A percentile compares a stretch with the other conserved stretches of the same genome.
Evolutionary conservation across 2,888 invertebrate genomes (phyloP).

Genomic region (Furcula furcula): DNA sequence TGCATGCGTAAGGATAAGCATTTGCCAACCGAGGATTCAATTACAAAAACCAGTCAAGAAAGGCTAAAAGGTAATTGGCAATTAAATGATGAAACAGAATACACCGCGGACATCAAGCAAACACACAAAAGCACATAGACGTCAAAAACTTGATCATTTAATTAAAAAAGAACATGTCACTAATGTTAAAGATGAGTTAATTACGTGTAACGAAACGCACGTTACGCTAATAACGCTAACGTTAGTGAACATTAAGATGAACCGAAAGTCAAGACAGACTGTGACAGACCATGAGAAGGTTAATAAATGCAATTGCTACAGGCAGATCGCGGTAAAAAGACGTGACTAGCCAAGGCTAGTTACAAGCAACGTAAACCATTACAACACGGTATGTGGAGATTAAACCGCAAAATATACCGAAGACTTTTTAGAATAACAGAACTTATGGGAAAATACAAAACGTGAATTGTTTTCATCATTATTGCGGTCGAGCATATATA

Average conservation of each 20-base stretch:
- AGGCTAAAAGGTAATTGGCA: too few species aligned
- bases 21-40: too few species aligned
- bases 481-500: too few species aligned
- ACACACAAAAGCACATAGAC: too few species aligned
- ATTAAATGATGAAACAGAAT: too few species aligned
- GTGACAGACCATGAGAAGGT: constrained; percentile 40
- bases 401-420: constrained; percentile 35
- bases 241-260: constrained; percentile 14
- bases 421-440: too few species aligned
- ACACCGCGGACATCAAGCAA: too few species aligned
- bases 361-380: constrained; percentile 43
- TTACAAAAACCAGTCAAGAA: too few species aligned
- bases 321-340: constrained; percentile 41
- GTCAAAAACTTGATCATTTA: constrained; percentile 5
- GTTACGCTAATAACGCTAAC: constrained; percentile 7
- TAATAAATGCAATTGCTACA: constrained; percentile 52
- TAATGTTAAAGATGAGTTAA: constrained; percentile 9
- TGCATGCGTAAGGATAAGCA: too few species aligned
- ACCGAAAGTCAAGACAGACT: constrained; percentile 15
- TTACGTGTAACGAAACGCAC: constrained; percentile 13
- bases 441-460: too few species aligned
- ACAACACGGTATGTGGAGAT: constrained; percentile 30
- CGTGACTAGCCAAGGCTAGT: constrained; percentile 59
- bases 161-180: constrained; percentile 5
- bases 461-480: too few species aligned